These are phyloP conservation scores for Pinna nobilis DNA, from an alignment of 1,140 invertebrate species.

Conservation along the genomic window DNA sequence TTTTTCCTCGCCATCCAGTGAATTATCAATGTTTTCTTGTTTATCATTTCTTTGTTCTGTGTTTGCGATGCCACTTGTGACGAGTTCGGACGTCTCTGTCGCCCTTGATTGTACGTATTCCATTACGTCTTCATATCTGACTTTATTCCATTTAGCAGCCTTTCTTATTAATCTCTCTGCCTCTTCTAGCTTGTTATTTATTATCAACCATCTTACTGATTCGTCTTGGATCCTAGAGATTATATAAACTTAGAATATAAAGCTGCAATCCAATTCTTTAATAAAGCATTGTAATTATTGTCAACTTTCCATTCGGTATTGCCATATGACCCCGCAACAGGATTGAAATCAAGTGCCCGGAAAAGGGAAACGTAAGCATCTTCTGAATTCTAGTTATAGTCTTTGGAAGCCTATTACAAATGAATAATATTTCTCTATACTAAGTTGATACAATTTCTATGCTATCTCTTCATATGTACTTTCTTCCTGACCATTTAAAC, in stretches of 20 bases:
- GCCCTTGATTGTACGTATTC: not conserved
- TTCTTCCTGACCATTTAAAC: too few relatives aligned
- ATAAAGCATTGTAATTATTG: not conserved
- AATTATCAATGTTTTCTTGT: not conserved
- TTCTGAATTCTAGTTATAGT: not conserved
- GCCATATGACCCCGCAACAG: not conserved
- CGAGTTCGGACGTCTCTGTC: not conserved
- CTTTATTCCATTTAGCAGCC: conserved; percentile 55
- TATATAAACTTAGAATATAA: not conserved
- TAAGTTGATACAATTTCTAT: too few relatives aligned
- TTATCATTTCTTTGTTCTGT: not conserved
- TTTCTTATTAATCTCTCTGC: conserved; percentile 53
- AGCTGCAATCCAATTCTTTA: too few relatives aligned
- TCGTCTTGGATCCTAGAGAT: conserved; percentile 59
- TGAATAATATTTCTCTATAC: too few relatives aligned
- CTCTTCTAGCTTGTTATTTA: conserved; percentile 50
- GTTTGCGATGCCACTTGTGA: too few relatives aligned
- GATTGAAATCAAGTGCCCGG: not conserved
- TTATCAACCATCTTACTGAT: conserved; percentile 62
- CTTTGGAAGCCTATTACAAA: not conserved
- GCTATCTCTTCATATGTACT: too few relatives aligned
- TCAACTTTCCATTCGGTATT: not conserved
- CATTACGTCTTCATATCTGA: conserved; percentile 21
- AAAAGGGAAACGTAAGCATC: not conserved
- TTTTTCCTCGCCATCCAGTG: not conserved